Conservation (phyloP, 2,888 invertebrate genomes). For the Emmelina monodactyla region DNA sequence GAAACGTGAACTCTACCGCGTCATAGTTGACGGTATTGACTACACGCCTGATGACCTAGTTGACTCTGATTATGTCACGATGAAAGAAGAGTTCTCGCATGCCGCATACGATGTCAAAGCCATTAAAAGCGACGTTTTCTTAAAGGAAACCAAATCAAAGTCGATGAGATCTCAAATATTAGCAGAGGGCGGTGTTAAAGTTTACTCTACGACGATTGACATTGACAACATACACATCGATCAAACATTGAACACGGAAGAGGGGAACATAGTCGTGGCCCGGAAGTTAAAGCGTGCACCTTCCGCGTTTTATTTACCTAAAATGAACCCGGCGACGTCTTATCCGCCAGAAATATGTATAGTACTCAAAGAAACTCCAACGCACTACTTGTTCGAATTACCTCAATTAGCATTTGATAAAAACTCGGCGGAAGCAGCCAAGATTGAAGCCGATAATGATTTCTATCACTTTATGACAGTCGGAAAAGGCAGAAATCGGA, state of each 20-base stretch:
- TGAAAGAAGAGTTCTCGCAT: constrained; percentile 37
- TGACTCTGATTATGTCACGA: constrained; percentile 29
- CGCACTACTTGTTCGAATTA: constrained; percentile 69
- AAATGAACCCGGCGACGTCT: constrained; percentile 28
- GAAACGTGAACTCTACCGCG: constrained; percentile 28
- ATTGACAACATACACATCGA: constrained; percentile 62
- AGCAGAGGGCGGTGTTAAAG: constrained; percentile 36
- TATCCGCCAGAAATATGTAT: constrained; percentile 69
- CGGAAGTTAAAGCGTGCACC: constrained; percentile 37
- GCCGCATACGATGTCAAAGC: constrained; percentile 39
- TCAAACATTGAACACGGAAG: constrained; percentile 50
- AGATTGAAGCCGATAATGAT: constrained; percentile 69
- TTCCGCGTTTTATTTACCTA: constrained; percentile 47
- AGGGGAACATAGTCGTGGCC: constrained; percentile 27
- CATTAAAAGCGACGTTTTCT: constrained; percentile 25
- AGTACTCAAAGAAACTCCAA: constrained; percentile 72
- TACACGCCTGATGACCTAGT: constrained; percentile 41
- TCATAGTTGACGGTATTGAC: constrained; percentile 29
- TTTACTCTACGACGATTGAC: constrained; percentile 52
- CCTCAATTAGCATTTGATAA: constrained; percentile 69
- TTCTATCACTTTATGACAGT: constrained; percentile 72
- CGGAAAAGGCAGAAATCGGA: constrained; percentile 73
- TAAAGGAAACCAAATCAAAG: constrained; percentile 24
- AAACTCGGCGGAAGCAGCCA: constrained; percentile 64
- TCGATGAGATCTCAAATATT: constrained; percentile 8